A percentile compares a stretch with the other conserved stretches of the same genome.
These are phyloP conservation scores for Saccopteryx leptura DNA, from an alignment of 2,113 vertebrate genomes.

Conservation along the genomic window DNA sequence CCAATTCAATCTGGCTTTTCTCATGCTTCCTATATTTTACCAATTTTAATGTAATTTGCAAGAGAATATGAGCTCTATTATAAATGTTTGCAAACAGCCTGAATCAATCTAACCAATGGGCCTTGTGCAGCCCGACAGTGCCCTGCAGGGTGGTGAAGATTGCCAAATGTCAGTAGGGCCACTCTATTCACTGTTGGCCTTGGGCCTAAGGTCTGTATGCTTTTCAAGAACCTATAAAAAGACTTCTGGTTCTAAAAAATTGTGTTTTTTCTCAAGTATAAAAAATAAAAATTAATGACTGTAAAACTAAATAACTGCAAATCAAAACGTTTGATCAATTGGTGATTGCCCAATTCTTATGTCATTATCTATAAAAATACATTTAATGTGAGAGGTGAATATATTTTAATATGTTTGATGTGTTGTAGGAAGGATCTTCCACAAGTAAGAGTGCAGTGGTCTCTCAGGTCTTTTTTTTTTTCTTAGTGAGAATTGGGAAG, in stretches of 20 bases:
- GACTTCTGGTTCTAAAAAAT: background rate
- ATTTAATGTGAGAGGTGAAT: slow-evolving; percentile 27
- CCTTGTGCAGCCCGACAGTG: background rate
- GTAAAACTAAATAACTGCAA: background rate
- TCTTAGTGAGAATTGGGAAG: too few relatives aligned
- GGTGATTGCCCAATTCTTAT: background rate
- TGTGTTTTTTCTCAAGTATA: slow-evolving; percentile 27
- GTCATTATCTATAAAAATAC: background rate
- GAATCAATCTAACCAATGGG: background rate
- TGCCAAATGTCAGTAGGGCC: background rate
- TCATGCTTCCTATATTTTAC: slow-evolving; percentile 62
- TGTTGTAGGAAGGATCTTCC: background rate
- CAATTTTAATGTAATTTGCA: slow-evolving; percentile 68
- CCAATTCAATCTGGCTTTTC: slow-evolving; percentile 55
- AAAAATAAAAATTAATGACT: slow-evolving; percentile 43
- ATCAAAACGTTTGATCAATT: slow-evolving; percentile 14
- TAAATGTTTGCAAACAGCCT: slow-evolving; percentile 13
- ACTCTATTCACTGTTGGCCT: background rate
- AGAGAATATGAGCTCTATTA: slow-evolving; percentile 11
- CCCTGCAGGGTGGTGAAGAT: background rate
- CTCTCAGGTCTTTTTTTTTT: background rate
- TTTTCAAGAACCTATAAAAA: background rate
- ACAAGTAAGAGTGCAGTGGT: background rate
- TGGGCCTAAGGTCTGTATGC: background rate
- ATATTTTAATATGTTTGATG: background rate